Evolutionary conservation across 2,888 invertebrate species (phyloP), one percentile per base, ranked within the genome.

Genomic region (Sarcophaga subvicina): DNA sequence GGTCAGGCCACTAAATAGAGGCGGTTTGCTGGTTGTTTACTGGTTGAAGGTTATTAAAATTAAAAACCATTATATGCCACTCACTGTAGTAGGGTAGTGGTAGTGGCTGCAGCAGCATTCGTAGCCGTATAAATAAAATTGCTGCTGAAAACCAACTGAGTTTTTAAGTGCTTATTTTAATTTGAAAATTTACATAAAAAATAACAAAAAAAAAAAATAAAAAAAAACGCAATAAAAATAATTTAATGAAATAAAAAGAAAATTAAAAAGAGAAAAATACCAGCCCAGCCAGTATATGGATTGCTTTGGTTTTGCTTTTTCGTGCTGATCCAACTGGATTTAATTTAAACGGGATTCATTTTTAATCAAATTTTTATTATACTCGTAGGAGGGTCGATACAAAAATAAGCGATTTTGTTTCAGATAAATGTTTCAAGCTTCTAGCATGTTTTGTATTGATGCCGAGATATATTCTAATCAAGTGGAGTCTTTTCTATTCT

Each of bases 271-370:
- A 4, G 4, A 27, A 37, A 37, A 37, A 37, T 37, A 37, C 10
- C 10, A 37, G 37, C 10, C 20, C 77, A 62, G 71, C 49, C 64
- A 17, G 59, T 20, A 47, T 22, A 59, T 22, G 11, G 10, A 47
- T 12, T 22, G 20, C 17, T 22, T 60, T 83, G 76, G 72, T 83
- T 78, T 83, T 60, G 75, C 63, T 54, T 75, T 78, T 86, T 80
- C 75, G 79, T 71, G 78, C 73, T 86, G 80, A 83, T 80, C 83
- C 86, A 47, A 20, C 45, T 60, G 78, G 81, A 87, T 78, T 83
- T 81, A 75, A 37, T 54, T 45, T 75, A 62, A 59, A 77, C 80
- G 59, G 60, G 83, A 83, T 80, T 67, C 6, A 25, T 47, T 20
- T 25, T 63, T 72, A 17, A 59, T 71, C 37, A 72, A 59, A 66